Evolutionary conservation across 92 coral and sea anemone species (phyloP), one percentile per base, ranked within the genome.

Genomic region (Zoanthus solanderi): DNA sequence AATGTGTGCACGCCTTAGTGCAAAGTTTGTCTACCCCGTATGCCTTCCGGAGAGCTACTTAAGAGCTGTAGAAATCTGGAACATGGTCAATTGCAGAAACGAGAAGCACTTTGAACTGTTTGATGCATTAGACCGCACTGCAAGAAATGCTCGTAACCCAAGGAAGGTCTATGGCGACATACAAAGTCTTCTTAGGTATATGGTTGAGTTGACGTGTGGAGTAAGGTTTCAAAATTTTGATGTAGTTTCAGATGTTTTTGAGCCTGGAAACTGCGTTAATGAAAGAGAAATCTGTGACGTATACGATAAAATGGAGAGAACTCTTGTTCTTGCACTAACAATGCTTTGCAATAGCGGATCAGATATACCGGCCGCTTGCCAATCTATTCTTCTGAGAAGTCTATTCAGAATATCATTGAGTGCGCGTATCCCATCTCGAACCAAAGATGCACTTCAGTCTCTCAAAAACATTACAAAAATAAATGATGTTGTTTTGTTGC

Each of bases 271-370:
- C 60, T 31, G 6, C 57, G 68, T 92, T 1, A 93, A 92, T 71
- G 97, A 95, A 60, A 91, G 95, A 8, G 99, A 92, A 53, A 88
- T 5, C 31, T 67, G 13, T 18, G 84, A 79, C 53, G 87, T 44
- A 31, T 92, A 92, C 6, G 97, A 90, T 63, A 96, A 95, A 66
- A 88, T 95, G 12, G 99, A 95, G 52, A 87, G 99, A 87, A 90
- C 86, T 4, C 83, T 97, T 75, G 82, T 97, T 50, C 88, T 97
- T 14, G 92, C 90, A 10, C 81, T 97, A 50, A 93, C 96, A 53
- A 93, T 97, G 98, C 78, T 97, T 72, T 96, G 95, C 76, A 97
- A 97, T 85, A 93, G 96, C 85, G 99, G 94, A 67, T 85, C 88
- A n/a, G 92, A 91, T 34, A 89, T 97, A 32, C 89, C 98, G 15